Evolutionary conservation across 2,797 vertebrate genomes (phyloP).

Genomic region (Adelosebastes latens): DNA sequence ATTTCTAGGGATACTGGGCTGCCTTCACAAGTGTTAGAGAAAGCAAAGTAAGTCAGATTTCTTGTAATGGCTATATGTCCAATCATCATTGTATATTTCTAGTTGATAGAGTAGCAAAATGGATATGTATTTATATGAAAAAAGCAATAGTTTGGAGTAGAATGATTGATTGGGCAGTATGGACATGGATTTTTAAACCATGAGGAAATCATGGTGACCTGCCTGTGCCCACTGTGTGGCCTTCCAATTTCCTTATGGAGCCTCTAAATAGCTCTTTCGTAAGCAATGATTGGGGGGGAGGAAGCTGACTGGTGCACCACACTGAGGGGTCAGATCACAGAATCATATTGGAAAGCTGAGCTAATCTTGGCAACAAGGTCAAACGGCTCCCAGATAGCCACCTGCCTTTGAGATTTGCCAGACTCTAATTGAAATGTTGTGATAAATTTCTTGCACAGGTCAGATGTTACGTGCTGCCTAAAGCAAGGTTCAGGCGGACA

Average conservation of each 20-base stretch:
- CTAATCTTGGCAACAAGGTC: constrained; percentile 78
- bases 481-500: constrained; percentile 81
- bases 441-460: constrained; percentile 87
- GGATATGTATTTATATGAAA: background rate
- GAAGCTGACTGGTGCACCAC: background rate
- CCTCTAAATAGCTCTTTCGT: constrained; percentile 13
- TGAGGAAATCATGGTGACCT: background rate
- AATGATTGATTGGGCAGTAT: background rate
- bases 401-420: constrained; percentile 74
- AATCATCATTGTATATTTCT: background rate
- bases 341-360: constrained; percentile 24
- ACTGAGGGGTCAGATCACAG: constrained; percentile 9
- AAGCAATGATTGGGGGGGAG: background rate
- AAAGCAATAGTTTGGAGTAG: background rate
- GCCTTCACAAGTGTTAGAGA: background rate
- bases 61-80: background rate
- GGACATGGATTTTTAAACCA: background rate
- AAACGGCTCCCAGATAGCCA: constrained; percentile 55
- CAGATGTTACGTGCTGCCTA: constrained; percentile 85
- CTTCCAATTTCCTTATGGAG: constrained; percentile 20
- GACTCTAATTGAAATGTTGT: constrained; percentile 90
- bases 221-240: background rate
- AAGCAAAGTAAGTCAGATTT: background rate
- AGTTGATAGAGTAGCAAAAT: background rate
- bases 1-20: background rate